Conservation (phyloP, 53 echinoderm and acorn worm species). For the Patiria pectinifera region DNA sequence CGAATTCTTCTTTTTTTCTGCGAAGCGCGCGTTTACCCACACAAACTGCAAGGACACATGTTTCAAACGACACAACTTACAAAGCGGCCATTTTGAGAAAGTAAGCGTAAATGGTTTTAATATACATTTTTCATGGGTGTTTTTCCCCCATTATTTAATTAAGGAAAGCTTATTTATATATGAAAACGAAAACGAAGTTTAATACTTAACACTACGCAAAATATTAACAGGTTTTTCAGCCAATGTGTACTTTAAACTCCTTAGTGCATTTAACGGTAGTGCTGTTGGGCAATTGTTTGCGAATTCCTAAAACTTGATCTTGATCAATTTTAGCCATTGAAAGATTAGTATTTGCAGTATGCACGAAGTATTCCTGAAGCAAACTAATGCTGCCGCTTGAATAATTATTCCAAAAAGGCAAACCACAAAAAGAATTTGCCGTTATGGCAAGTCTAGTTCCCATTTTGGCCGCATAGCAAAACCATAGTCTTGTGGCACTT, state of each 20-base stretch:
- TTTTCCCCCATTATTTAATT: no score
- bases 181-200: no score
- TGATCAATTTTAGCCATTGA: background rate
- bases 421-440: background rate
- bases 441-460: background rate
- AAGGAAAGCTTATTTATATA: no score
- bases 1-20: background rate
- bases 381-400: background rate
- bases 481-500: constrained; percentile 59
- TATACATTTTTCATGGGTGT: background rate
- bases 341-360: background rate
- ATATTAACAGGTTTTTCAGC: no score
- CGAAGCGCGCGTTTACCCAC: background rate
- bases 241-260: no score
- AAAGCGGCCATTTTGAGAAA: background rate
- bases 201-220: no score
- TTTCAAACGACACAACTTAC: background rate
- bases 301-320: background rate
- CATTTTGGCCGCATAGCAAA: background rate
- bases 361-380: background rate
- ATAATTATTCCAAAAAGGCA: background rate
- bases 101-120: background rate
- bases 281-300: background rate
- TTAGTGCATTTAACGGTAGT: background rate
- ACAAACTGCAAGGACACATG: background rate